Conservation (phyloP, 1,140 invertebrate genomes). For the Drosophila sulfurigaster region DNA sequence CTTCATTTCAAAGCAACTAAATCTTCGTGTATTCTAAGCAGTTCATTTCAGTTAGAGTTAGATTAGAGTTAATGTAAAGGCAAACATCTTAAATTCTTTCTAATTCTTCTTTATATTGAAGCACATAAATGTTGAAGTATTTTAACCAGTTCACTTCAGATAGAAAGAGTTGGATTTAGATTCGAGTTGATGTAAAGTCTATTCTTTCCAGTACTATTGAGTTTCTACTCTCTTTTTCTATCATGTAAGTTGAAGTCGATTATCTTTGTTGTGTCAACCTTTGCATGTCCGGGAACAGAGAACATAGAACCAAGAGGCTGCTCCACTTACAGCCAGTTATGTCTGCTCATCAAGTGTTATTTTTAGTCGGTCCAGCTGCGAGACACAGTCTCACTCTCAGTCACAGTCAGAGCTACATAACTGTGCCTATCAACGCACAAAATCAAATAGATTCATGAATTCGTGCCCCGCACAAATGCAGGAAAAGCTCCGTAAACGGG, state of each 20-base stretch:
- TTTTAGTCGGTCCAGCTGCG: slow-evolving; percentile 44
- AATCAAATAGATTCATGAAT: slow-evolving; percentile 68
- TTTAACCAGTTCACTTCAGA: too few relatives aligned
- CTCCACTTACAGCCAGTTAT: slow-evolving; percentile 55
- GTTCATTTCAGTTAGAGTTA: too few relatives aligned
- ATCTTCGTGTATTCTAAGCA: too few relatives aligned
- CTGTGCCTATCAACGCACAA: slow-evolving; percentile 64
- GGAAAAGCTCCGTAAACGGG: not conserved
- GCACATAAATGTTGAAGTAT: too few relatives aligned
- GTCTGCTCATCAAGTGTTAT: slow-evolving; percentile 42
- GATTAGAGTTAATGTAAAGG: too few relatives aligned
- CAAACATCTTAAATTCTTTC: too few relatives aligned
- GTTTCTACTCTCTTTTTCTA: not conserved
- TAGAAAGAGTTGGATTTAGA: too few relatives aligned
- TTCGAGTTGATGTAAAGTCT: too few relatives aligned
- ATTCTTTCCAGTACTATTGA: too few relatives aligned
- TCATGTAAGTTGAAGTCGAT: not conserved
- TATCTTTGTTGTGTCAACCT: not conserved
- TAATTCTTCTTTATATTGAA: too few relatives aligned
- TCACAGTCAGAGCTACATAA: not conserved
- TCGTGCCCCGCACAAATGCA: slow-evolving; percentile 5
- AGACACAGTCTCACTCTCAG: not conserved
- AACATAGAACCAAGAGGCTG: slow-evolving; percentile 17
- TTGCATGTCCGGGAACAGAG: not conserved
- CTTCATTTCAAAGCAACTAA: too few relatives aligned